Conservation (phyloP, 1,140 invertebrate genomes). For the Hylaeus volcanicus region DNA sequence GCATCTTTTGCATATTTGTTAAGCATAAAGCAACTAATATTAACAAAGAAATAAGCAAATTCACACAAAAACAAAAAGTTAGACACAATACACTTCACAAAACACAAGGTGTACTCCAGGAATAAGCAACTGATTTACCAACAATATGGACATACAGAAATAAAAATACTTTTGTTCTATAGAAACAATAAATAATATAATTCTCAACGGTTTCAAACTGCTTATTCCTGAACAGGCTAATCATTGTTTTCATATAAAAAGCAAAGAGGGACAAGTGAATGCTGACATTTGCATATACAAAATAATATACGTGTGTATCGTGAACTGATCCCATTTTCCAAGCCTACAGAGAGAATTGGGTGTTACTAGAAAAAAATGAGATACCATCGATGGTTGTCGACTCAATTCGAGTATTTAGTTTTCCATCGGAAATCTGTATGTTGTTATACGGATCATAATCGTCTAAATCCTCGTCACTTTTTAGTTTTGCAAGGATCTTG, state of each 20-base stretch:
- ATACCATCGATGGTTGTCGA: conserved; percentile 77
- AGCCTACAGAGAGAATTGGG: conserved; percentile 68
- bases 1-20: conserved; percentile 1
- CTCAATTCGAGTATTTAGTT: conserved; percentile 72
- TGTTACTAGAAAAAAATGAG: conserved; percentile 62
- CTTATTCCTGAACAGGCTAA: conserved; percentile 44
- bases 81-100: conserved; percentile 15
- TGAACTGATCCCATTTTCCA: conserved; percentile 78
- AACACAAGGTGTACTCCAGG: background rate
- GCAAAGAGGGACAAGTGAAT: conserved; percentile 70
- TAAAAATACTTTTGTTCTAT: background rate
- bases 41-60: conserved; percentile 26
- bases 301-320: conserved; percentile 42
- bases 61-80: background rate
- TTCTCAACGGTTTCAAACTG: background rate
- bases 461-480: conserved; percentile 80
- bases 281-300: conserved; percentile 48
- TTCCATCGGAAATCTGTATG: conserved; percentile 72
- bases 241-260: conserved; percentile 47
- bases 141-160: background rate
- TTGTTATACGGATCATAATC: conserved; percentile 70
- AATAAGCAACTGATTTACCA: conserved; percentile 40
- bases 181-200: background rate
- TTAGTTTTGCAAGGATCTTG: conserved; percentile 77
- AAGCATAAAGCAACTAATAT: conserved; percentile 16